Base-by-base conservation (phyloP, 2,888 invertebrate genomes). In the Cyaniris semiargus region DNA sequence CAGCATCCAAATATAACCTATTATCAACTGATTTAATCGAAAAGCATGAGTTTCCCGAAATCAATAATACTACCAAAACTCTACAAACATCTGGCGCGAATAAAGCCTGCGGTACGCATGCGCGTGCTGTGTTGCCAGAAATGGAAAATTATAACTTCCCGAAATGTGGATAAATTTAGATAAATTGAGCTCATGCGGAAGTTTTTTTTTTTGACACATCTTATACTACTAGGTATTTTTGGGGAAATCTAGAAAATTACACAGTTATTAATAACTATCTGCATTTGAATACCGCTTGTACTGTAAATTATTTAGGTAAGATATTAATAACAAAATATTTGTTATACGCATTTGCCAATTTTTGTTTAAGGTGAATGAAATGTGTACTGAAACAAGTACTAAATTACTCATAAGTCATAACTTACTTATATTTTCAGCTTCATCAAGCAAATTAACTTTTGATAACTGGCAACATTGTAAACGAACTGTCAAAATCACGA, bases 21-120 rank as follows among this genome's bases (percentile, higher is more conserved):
- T 78, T 70, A 78, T 79, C 78, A 78, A 79, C 79, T 78, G 60
- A n/a, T 48, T 76, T 34, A 75, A 79, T 76, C 77, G 79, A 77
- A 58, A 79, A 76, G 77, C 75, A 75, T 66, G 76, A 78, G 79
- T 77, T 77, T 72, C 80, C 79, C 79, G 78, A 88, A 91, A 93
- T 93, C 93, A 90, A 93, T 93, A 93, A 90, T 88, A 87, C 85
- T 90, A 85, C 90, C 90, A 91, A 90, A 90, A 88, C 77, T 81
- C 85, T 81, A 81, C 21, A 10, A 89, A 87, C 90, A 91, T 90
- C 90, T 92, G 92, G 89, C 88, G 88, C 87, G 88, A 89, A 87
- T 85, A 86, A 83, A 84, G 82, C 81, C 80, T 78, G 75, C 70
- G 15, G 3, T 53, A 84, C 93, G 92, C 93, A 89, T 90, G 93